Evolutionary conservation across 2,797 vertebrate genomes (phyloP).

Genomic region (Falco cherrug): DNA sequence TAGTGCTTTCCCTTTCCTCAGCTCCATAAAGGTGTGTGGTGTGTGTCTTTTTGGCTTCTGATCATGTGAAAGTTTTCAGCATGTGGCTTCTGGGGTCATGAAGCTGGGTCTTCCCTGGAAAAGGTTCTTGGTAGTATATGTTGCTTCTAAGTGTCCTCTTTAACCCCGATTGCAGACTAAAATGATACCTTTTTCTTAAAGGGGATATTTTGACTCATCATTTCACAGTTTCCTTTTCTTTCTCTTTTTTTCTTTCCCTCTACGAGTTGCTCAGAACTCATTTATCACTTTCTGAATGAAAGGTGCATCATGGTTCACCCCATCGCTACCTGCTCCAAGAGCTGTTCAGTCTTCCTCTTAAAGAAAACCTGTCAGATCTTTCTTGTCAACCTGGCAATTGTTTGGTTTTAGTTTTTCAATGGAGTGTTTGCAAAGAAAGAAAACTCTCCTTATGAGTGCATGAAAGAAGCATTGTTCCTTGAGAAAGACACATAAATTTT

Average conservation of each 20-base stretch:
- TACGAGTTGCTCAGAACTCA: background rate
- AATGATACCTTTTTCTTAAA: background rate
- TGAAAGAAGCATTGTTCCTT: background rate
- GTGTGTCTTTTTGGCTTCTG: background rate
- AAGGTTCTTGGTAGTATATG: background rate
- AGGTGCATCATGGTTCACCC: background rate
- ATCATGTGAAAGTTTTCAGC: background rate
- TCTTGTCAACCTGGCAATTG: background rate
- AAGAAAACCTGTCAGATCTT: background rate
- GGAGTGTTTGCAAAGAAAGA: background rate
- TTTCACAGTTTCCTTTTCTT: background rate
- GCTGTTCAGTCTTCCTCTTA: background rate
- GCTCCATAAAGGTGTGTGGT: background rate
- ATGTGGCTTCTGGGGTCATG: background rate
- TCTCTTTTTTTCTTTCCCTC: background rate
- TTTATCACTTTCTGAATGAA: slow-evolving; percentile 10
- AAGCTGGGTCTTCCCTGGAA: background rate
- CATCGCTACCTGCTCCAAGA: background rate
- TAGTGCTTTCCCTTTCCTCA: background rate
- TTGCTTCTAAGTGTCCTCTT: background rate
- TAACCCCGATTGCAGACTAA: background rate
- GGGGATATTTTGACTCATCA: background rate
- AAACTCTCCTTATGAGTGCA: background rate
- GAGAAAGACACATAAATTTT: background rate
- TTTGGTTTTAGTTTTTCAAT: background rate